Evolutionary conservation across 2,888 invertebrate genomes (phyloP).

Genomic region (Metalampra italica): DNA sequence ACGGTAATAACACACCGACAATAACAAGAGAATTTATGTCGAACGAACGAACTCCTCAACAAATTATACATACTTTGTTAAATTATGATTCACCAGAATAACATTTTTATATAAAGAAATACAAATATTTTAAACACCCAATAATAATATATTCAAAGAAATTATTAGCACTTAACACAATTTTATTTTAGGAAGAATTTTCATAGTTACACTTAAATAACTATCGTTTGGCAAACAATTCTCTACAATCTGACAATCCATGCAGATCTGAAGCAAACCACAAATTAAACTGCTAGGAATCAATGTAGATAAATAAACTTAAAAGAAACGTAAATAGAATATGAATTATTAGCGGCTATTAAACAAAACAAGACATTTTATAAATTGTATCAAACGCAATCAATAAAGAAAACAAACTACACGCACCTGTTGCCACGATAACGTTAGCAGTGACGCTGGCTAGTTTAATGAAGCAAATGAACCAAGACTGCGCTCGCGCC

Average conservation of each 20-base stretch:
- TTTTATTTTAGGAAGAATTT: no score
- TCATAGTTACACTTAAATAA: no score
- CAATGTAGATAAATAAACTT: no score
- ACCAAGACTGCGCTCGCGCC: slow-evolving; percentile 24
- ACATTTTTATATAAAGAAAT: slow-evolving; percentile 5
- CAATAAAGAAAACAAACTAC: slow-evolving; percentile 18
- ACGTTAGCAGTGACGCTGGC: slow-evolving; percentile 29
- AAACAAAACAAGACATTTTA: neutral
- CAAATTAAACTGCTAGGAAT: no score
- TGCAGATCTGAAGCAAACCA: no score
- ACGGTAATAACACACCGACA: slow-evolving; percentile 30
- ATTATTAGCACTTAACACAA: no score
- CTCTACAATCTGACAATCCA: no score
- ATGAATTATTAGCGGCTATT: neutral
- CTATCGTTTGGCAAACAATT: no score
- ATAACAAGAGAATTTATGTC: neutral
- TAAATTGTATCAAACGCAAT: slow-evolving; percentile 2
- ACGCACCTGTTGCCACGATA: slow-evolving; percentile 33
- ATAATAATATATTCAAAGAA: no score
- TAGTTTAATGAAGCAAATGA: slow-evolving; percentile 40
- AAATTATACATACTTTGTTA: neutral
- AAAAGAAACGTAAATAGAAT: neutral
- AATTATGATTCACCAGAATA: neutral
- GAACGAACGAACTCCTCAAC: no score
- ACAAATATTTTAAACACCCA: slow-evolving; percentile 4